Base-by-base conservation (phyloP, 2,888 invertebrate species). In the Epistrophella euchroma region DNA sequence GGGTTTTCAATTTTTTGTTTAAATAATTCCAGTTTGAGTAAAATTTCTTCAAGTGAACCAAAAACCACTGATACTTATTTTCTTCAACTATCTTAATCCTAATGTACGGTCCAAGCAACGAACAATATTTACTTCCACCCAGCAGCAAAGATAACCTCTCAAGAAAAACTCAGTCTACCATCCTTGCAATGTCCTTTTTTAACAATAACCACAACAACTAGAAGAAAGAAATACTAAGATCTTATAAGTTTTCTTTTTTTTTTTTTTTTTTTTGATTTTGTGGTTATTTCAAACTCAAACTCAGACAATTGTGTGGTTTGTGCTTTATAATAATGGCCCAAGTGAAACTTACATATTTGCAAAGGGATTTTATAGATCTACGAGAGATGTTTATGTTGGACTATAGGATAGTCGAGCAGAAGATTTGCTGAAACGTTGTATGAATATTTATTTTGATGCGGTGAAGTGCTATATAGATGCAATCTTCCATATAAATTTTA, bases 341-440 rank as follows among this genome's bases (percentile, higher is more conserved):
- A 75, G 70, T 52, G 37, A 45, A 80, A 56, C 64, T 66, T 70
- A 66, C 47, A 66, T 64, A 40, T 76, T 75, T 75, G 37, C 64
- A 13, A 43, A 71, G 13, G 68, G 71, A 71, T 66, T 64, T 64
- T 60, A n/a, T 0, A 17, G 19, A 35, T 56, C 15, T 35, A 10
- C n/a, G 52, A 17, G 19, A 9, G 25, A 40, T 40, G 37, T 13
- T 47, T 1, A 10, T 11, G 19, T 45, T 17, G 62, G 62, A 60
- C 35, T 11, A 9, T 43, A 25, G 62, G 62, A 73, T 25, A 80
- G 22, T 79, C 43, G 28, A 62, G n/a, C 22, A 70, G n/a, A 74
- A 58, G 60, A 81, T 64, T 66, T 64, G n/a, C 15, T 45, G 45
- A 45, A 52, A 70, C 70, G 71, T 17, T 66, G 50, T 35, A 35